Evolutionary conservation across 2,888 invertebrate genomes (phyloP).

Genomic region (Patella pellucida): DNA sequence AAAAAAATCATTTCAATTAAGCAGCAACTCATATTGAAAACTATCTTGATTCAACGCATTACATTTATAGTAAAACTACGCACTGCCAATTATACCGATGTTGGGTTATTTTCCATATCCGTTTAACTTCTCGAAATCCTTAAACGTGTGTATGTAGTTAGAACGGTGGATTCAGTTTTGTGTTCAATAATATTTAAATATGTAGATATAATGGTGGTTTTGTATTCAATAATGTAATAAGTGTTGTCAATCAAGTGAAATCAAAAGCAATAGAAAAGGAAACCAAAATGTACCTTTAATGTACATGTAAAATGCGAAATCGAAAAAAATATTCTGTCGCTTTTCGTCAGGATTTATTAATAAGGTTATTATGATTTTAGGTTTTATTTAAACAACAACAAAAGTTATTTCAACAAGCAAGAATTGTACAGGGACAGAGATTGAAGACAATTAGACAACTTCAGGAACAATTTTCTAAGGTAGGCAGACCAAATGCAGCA

Average conservation of each 20-base stretch:
- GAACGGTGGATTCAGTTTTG: too few species aligned
- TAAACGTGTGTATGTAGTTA: too few species aligned
- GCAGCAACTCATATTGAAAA: neutral
- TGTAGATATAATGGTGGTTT: neutral
- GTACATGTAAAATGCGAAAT: too few species aligned
- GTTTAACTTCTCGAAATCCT: too few species aligned
- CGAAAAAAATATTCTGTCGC: neutral
- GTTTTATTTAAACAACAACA: constrained; percentile 66
- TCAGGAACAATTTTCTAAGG: constrained; percentile 65
- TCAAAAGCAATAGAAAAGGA: too few species aligned
- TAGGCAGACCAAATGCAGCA: constrained; percentile 27
- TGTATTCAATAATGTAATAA: neutral
- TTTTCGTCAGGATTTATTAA: neutral
- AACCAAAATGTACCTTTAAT: too few species aligned
- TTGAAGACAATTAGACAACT: constrained; percentile 64
- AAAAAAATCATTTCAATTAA: too few species aligned
- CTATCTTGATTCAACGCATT: too few species aligned
- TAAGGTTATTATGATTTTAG: constrained; percentile 39
- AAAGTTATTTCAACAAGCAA: constrained; percentile 66
- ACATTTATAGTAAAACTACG: too few species aligned
- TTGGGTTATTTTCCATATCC: too few species aligned
- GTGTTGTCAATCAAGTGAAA: neutral
- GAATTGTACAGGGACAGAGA: constrained; percentile 65
- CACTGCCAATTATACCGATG: too few species aligned
- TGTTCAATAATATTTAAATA: neutral